Evolutionary conservation across 2,888 invertebrate genomes (phyloP), one percentile per base, ranked within the genome.

Genomic region (Eugnorisma glareosa): DNA sequence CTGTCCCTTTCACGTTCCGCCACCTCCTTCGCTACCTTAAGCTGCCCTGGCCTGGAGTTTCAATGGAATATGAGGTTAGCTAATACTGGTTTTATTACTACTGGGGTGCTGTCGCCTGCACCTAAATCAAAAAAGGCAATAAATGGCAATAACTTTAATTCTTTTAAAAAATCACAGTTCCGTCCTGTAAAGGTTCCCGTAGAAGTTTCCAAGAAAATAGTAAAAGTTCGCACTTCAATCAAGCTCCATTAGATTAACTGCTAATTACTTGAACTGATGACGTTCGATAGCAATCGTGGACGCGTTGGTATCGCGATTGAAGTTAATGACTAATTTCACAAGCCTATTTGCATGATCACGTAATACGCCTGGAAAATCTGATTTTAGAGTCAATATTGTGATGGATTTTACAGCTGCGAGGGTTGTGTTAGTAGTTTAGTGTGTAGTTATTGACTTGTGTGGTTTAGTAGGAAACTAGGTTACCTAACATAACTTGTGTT

Each of bases 251-350:
- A 80, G 72, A 79, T 80, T 76, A 84, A 73, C 69, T 43, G 64
- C 81, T 86, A 88, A 88, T 87, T 84, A 86, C 84, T 66, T 76
- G 40, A 76, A 48, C 77, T 84, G 84, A 82, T 88, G 81, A 75
- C 78, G 72, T 37, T 54, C 81, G 90, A 90, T 89, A 84, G 85
- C 86, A 57, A 91, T 91, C 90, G 86, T 64, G 31, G 82, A 72
- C 84, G 72, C 76, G 79, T 77, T 69, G 77, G 82, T 88, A 90
- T 89, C 89, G 82, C 84, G 89, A 91, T 89, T 83, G 83, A 88
- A 81, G 86, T 88, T 90, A 93, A 92, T 90, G 90, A 92, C 91
- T 92, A 89, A 92, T 93, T 92, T 90, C 85, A 83, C 85, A 67
- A 80, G 81, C 85, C 89, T 82, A 92, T 91, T 92, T 90, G 86